phyloP scores from a whole-genome alignment of 2,113 vertebrate species.

The Esox niger region DNA sequence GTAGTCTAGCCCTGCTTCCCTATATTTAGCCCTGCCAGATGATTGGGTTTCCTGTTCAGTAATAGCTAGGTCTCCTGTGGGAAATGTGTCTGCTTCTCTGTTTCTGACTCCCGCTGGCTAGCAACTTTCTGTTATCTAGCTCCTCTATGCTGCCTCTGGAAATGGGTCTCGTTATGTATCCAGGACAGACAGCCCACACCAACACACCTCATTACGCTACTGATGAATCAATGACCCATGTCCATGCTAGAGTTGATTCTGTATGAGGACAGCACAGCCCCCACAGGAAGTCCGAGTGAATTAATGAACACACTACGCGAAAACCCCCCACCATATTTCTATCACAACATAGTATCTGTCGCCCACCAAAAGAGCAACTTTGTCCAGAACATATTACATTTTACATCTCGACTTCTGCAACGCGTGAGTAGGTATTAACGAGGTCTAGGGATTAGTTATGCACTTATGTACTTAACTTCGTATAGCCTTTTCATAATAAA shows the following conservation, averaged over 20 bases:
- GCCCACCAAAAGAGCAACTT: too few species aligned
- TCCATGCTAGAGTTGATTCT: neutral
- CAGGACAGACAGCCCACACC: constrained; percentile 22
- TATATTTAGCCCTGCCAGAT: constrained; percentile 61
- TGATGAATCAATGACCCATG: constrained; percentile 16
- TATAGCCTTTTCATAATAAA: too few species aligned
- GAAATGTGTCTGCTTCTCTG: constrained; percentile 44
- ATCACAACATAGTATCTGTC: too few species aligned
- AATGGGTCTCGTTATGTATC: constrained; percentile 62
- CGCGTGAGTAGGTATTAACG: too few species aligned
- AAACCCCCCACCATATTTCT: too few species aligned
- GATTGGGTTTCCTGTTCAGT: constrained; percentile 69
- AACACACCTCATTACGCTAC: neutral
- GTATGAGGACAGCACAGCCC: constrained; percentile 7
- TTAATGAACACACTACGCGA: neutral
- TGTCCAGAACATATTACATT: too few species aligned
- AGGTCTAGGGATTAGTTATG: too few species aligned
- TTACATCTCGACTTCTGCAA: too few species aligned
- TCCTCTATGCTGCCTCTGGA: constrained; percentile 38
- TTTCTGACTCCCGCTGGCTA: constrained; percentile 55
- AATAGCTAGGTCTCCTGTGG: constrained; percentile 61
- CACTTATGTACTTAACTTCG: too few species aligned
- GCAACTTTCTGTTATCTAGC: constrained; percentile 48
- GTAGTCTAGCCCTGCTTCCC: constrained; percentile 52
- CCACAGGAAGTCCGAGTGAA: neutral